Evolutionary conservation across 2,888 invertebrate species (phyloP).

Genomic region (Caenorhabditis doughertyi): DNA sequence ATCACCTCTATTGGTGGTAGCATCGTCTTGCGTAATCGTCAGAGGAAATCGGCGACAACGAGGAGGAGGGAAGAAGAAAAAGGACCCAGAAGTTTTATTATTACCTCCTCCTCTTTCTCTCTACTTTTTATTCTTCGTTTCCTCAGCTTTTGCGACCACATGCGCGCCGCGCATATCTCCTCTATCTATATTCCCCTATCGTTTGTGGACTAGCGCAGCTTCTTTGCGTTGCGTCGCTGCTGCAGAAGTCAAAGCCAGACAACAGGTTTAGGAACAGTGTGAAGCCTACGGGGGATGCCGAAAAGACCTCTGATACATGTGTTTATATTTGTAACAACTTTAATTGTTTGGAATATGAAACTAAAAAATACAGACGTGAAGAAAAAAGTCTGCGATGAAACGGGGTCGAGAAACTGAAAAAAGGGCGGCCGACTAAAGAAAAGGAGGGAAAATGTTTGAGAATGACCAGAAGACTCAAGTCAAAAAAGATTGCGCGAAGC

Average conservation of each 20-base stretch:
- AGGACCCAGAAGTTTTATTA: constrained; percentile 47
- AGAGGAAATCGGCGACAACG: constrained; percentile 27
- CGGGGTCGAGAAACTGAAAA: constrained; percentile 30
- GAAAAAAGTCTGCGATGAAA: not conserved
- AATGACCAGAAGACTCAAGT: constrained; percentile 36
- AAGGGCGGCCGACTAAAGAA: not conserved
- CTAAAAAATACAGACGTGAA: not conserved
- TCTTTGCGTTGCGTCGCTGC: constrained; percentile 42
- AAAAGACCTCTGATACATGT: constrained; percentile 27
- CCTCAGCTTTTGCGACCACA: constrained; percentile 47
- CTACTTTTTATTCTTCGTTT: constrained; percentile 37
- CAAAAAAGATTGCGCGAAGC: constrained; percentile 60
- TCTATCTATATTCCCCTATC: constrained; percentile 55
- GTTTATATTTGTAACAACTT: constrained; percentile 12
- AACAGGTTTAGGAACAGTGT: constrained; percentile 61
- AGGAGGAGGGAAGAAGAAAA: constrained; percentile 13
- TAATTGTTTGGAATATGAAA: constrained; percentile 29
- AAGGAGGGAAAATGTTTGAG: not conserved
- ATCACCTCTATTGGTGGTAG: constrained; percentile 50
- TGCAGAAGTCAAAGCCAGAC: constrained; percentile 51
- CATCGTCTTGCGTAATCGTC: constrained; percentile 50
- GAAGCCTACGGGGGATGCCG: constrained; percentile 10
- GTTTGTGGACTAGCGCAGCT: constrained; percentile 50
- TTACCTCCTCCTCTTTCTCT: constrained; percentile 39
- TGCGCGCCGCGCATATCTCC: constrained; percentile 47